phyloP scores from a whole-genome alignment of 2,113 vertebrate species.

The Cynoglossus semilaevis region DNA sequence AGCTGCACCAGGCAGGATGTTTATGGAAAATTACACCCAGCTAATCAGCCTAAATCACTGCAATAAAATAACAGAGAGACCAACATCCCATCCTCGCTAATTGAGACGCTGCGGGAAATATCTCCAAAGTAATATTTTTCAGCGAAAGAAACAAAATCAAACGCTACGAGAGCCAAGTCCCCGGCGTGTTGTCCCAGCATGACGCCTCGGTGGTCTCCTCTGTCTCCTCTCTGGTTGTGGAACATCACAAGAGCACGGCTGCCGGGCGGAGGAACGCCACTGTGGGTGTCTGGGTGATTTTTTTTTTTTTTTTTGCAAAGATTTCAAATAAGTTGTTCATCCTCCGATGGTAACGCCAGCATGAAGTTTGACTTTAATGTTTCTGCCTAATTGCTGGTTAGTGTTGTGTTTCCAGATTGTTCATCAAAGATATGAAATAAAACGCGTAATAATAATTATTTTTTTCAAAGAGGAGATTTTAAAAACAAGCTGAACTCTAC shows the following conservation, averaged over 20 bases:
- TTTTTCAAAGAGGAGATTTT: no score
- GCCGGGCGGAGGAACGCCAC: conserved; percentile 2
- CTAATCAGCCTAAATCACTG: conserved; percentile 52
- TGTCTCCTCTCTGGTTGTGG: not conserved
- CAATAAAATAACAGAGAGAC: conserved; percentile 29
- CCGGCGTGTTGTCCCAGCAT: not conserved
- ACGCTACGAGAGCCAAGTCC: conserved; percentile 10
- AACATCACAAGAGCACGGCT: conserved; percentile 18
- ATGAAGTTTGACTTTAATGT: conserved; percentile 16
- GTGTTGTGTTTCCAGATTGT: not conserved
- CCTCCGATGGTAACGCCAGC: not conserved
- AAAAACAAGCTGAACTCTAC: no score
- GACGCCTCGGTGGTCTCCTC: conserved; percentile 2
- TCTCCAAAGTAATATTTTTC: conserved; percentile 27
- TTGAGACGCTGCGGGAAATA: conserved; percentile 39
- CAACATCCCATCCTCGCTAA: conserved; percentile 35
- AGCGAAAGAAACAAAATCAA: conserved; percentile 24
- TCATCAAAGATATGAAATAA: conserved; percentile 3
- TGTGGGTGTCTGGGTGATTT: no score
- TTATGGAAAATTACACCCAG: conserved; percentile 46
- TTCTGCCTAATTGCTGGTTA: conserved; percentile 18
- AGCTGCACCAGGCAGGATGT: conserved; percentile 41
- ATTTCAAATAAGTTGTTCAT: not conserved
- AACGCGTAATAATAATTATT: no score
- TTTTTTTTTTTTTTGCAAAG: not conserved